Base-by-base conservation (phyloP, 1,140 invertebrate genomes). In the Drosophila neocordata region DNA sequence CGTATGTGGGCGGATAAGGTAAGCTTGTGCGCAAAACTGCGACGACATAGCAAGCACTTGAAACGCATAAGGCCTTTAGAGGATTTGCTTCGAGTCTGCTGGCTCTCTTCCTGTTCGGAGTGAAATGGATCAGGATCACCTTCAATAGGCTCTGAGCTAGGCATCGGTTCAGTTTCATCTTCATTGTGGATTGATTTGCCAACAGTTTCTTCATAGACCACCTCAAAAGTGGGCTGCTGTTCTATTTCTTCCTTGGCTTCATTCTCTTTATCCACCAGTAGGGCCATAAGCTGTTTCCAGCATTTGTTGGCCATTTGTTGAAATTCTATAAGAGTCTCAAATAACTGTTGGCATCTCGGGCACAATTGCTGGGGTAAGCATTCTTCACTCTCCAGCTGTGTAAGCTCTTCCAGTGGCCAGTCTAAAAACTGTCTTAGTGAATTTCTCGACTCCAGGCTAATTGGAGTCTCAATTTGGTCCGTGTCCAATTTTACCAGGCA, bases 1-100 rank as follows among this genome's bases (percentile, higher is more conserved):
- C 89, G 89, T 20, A 89, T 24, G 67, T 91, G 89, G 8, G 82
- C 89, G 2, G 72, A 65, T 5, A 90, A 35, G 11, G 89, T 91
- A 11, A 90, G 61, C 37, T 72, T 78, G 55, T 88, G 82, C 15
- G 79, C 89, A 57, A 91, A 91, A 52, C 75, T 66, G 55, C 79
- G 85, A 13, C 68, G 72, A 35, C 89, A 91, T 15, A 81, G 67
- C 5, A 24, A 13, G 38, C 89, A 91, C 59, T 91, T 91, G 41
- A 77, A 85, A 5, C 69, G 80, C 0, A 61, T n/a, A 0, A 61
- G 12, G 2, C 72, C 77, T 15, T 77, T 69, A 20, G 60, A n/a
- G 18, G 20, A 6, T n/a, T 52, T 52, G 2, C 15, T 27, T 6
- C 7, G 4, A 11, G 18, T 13, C 7, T 38, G 41, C 12, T 24